phyloP scores from a whole-genome alignment of 2,797 vertebrate species.

The Chloroceryle amazona region DNA sequence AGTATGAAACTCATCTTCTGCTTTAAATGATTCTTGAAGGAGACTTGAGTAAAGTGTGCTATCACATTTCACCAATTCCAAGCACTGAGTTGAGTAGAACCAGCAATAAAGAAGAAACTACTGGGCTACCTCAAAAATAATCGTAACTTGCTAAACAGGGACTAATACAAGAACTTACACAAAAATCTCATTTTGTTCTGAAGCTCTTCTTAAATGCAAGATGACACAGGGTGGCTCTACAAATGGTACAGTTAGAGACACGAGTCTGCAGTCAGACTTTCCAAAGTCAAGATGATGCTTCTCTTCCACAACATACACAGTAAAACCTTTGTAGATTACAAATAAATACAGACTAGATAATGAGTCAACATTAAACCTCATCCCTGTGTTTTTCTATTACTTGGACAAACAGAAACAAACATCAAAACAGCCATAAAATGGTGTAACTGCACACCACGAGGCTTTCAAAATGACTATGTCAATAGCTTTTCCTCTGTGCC shows the following conservation, averaged over 20 bases:
- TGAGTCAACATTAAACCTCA: neutral
- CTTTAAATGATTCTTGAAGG: constrained; percentile 6
- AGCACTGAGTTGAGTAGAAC: neutral
- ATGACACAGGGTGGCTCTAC: neutral
- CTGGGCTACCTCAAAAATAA: neutral
- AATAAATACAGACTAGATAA: neutral
- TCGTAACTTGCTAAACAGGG: neutral
- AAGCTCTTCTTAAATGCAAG: neutral
- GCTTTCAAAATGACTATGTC: neutral
- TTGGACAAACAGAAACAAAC: neutral
- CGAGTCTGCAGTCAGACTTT: neutral
- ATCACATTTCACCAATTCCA: neutral
- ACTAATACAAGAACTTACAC: neutral
- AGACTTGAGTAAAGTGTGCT: neutral
- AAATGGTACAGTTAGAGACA: neutral
- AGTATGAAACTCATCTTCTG: too few species aligned
- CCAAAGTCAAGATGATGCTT: neutral
- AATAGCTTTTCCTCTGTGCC: neutral
- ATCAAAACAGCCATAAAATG: neutral
- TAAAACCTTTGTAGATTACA: neutral
- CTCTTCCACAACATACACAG: neutral
- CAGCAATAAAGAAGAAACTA: neutral
- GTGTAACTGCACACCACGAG: accelerated
- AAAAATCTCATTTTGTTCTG: neutral
- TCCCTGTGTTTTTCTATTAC: neutral